Conservation (phyloP, 2,888 invertebrate genomes). For the Syrphus vitripennis region DNA sequence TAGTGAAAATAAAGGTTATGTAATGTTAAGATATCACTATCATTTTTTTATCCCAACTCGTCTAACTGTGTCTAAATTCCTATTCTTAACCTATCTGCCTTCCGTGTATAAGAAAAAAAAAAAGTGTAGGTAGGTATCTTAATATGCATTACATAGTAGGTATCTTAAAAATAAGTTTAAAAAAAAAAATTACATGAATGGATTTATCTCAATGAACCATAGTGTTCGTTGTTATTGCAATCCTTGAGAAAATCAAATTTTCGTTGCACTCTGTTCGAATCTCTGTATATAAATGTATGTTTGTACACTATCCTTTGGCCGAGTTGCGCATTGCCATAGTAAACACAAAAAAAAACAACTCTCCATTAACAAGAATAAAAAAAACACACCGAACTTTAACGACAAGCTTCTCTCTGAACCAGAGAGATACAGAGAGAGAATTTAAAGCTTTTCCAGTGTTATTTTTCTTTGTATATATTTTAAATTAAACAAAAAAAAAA, state of each 20-base stretch:
- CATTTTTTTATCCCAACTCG: no score
- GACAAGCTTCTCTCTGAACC: constrained; percentile 12
- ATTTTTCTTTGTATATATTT: background rate
- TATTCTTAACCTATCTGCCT: no score
- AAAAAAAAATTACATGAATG: background rate
- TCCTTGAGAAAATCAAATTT: constrained; percentile 19
- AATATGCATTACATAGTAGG: no score
- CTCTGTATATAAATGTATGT: background rate
- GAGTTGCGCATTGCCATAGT: constrained; percentile 55
- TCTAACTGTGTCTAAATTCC: no score
- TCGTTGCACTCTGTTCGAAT: constrained; percentile 23
- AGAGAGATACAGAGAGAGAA: no score
- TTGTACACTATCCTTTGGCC: constrained; percentile 15
- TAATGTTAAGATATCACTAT: no score
- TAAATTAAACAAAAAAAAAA: background rate
- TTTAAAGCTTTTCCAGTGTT: constrained; percentile 6
- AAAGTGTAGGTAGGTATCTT: no score
- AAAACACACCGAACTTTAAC: background rate
- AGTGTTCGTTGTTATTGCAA: background rate
- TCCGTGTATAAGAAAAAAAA: no score
- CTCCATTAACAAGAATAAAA: background rate
- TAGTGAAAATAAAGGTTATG: no score
- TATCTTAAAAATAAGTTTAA: background rate
- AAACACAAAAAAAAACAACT: background rate
- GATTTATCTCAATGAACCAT: background rate